A percentile compares a stretch with the other conserved stretches of the same genome.
These are phyloP conservation scores for Parazoanthus atlanticus DNA, from an alignment of 92 coral and sea anemone genomes.

Conservation along the genomic window DNA sequence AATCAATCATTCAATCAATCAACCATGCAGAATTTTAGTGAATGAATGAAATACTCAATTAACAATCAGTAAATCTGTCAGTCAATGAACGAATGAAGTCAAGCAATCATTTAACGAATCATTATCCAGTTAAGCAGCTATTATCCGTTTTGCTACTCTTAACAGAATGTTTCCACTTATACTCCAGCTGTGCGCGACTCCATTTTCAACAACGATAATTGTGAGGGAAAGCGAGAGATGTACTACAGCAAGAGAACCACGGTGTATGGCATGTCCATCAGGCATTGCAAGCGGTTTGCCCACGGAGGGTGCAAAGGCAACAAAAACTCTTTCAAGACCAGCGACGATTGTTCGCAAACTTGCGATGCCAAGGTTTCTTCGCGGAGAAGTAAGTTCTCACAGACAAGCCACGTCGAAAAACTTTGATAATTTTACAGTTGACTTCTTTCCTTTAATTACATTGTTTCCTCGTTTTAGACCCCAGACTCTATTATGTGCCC, in stretches of 20 bases:
- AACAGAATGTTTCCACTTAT: neutral
- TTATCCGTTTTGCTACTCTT: neutral
- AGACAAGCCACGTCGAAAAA: neutral
- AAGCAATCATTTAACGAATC: no score
- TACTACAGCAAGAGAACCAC: slow-evolving; percentile 25
- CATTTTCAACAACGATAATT: slow-evolving; percentile 29
- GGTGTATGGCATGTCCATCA: slow-evolving; percentile 27
- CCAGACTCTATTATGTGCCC: no score
- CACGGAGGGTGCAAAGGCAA: slow-evolving; percentile 29
- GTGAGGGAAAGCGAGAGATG: slow-evolving; percentile 39
- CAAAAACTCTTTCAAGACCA: slow-evolving; percentile 1
- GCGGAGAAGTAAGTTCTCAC: slow-evolving; percentile 27
- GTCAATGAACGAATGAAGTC: no score
- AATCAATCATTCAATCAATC: neutral
- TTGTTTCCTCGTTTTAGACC: no score
- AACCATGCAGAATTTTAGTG: neutral
- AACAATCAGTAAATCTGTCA: no score
- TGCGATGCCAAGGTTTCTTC: slow-evolving; percentile 13
- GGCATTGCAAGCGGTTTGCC: slow-evolving; percentile 27
- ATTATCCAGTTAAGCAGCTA: neutral
- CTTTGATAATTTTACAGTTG: neutral
- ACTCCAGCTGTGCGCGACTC: slow-evolving; percentile 27
- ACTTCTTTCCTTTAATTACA: no score
- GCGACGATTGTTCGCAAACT: slow-evolving; percentile 12
- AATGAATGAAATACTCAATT: no score